These are phyloP conservation scores for Actinia equina DNA, from an alignment of 64 coral and sea anemone species.

Conservation along the genomic window DNA sequence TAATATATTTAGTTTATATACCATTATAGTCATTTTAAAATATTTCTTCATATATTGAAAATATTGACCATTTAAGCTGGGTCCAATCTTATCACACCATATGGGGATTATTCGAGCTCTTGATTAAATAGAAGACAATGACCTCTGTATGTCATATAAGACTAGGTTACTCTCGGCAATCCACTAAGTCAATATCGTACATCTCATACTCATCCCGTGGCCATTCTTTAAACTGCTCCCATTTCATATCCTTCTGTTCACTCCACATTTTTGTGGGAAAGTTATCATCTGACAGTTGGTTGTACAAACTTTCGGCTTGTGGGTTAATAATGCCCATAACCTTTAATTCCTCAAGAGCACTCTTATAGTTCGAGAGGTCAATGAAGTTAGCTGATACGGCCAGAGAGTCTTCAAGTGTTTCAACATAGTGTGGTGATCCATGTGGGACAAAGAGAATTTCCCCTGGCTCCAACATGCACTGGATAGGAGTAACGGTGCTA, in stretches of 20 bases:
- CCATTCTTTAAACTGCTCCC: slow-evolving; percentile 44
- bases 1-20: too few relatives aligned
- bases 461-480: slow-evolving; percentile 44
- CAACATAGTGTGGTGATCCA: slow-evolving; percentile 50
- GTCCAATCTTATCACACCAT: too few relatives aligned
- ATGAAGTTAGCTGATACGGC: slow-evolving; percentile 58
- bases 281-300: slow-evolving; percentile 13
- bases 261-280: slow-evolving; percentile 49
- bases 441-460: slow-evolving; percentile 55
- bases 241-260: slow-evolving; percentile 45
- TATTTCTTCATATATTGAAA: too few relatives aligned
- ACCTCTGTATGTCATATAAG: neutral
- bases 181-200: slow-evolving; percentile 29
- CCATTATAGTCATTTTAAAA: too few relatives aligned
- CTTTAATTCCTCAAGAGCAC: slow-evolving; percentile 40
- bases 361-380: slow-evolving; percentile 41
- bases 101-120: too few relatives aligned
- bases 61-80: too few relatives aligned
- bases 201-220: slow-evolving; percentile 15
- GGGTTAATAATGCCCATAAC: slow-evolving; percentile 35
- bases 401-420: slow-evolving; percentile 61
- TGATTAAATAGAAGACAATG: too few relatives aligned
- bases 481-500: slow-evolving; percentile 2
- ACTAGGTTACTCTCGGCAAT: neutral
- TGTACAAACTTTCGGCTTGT: slow-evolving; percentile 12